Conservation (phyloP, 2,888 invertebrate genomes). For the Conistra vaccinii region DNA sequence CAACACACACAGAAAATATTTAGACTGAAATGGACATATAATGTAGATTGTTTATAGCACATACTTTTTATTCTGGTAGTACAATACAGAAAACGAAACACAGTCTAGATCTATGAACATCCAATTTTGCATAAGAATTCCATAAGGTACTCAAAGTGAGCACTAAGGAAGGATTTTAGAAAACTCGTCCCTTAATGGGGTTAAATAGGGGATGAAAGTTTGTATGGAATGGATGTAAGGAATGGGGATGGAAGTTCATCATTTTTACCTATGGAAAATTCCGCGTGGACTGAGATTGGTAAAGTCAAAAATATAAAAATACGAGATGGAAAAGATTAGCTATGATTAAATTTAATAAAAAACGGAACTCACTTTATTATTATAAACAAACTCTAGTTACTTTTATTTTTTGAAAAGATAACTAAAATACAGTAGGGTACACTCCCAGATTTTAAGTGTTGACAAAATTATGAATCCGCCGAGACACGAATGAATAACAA, state of each 20-base stretch:
- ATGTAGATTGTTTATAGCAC: too few relatives aligned
- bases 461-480: conserved; percentile 61
- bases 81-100: background rate
- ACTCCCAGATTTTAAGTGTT: conserved; percentile 56
- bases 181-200: background rate
- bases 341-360: too few relatives aligned
- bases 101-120: background rate
- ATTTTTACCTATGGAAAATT: background rate
- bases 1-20: too few relatives aligned
- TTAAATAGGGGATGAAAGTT: background rate
- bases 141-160: background rate
- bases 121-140: background rate
- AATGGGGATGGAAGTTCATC: too few relatives aligned
- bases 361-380: background rate
- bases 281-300: background rate
- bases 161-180: background rate
- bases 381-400: background rate
- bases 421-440: conserved; percentile 25
- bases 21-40: too few relatives aligned
- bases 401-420: conserved; percentile 34
- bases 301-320: background rate
- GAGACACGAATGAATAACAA: conserved; percentile 57
- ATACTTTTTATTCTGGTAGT: too few relatives aligned
- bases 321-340: background rate
- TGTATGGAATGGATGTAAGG: too few relatives aligned